Base-by-base conservation (phyloP, 1,140 invertebrate genomes). In the Bursaphelenchus mucronatus region DNA sequence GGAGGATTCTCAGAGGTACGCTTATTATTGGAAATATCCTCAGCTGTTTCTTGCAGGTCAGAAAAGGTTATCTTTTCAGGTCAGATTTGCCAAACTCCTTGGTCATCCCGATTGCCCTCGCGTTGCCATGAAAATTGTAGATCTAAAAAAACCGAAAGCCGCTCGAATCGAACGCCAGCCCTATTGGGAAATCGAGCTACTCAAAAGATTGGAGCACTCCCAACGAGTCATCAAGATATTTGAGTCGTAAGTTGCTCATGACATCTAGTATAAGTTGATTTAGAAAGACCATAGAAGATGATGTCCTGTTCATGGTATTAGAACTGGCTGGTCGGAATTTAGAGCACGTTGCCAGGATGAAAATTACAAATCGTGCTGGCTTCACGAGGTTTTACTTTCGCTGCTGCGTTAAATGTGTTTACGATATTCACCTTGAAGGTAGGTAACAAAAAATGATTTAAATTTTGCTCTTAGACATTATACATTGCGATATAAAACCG, bases 201-300 rank as follows among this genome's bases (percentile, higher is more conserved):
- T 55, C 13, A 55, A 55, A 39, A n/a, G 39, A 44, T 39, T 55
- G 54, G n/a, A 55, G 1, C n/a, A 55, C 54, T n/a, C 30, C 19
- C n/a, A 55, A 44, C 30, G 39, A n/a, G 54, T 55, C n/a, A 55
- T 55, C 54, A 21, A 55, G 39, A 55, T 55, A 39, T 55, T 55
- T 6, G 54, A 55, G 19, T 55, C 54, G 54, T 55, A 39, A 55
- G 54, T 55, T 44, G 13, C 4, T 6, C 30, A 30, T 30, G 30
- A 3, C 30, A 3, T 30, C 30, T 30, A 30, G 2, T 3, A 5
- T 30, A 30, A 5, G 30, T 1, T 55, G 4, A 39, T 49, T 49
- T 44, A 55, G 54, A 21, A 55, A 21, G 39, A 44, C 39, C n/a
- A 21, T 55, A 1, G 54, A 55, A 39, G 39, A 55, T n/a, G 41